Percentiles rank a stretch among this genome's conserved stretches.
These are phyloP conservation scores for Aix galericulata DNA, from an alignment of 2,113 vertebrate species.

Conservation along the genomic window DNA sequence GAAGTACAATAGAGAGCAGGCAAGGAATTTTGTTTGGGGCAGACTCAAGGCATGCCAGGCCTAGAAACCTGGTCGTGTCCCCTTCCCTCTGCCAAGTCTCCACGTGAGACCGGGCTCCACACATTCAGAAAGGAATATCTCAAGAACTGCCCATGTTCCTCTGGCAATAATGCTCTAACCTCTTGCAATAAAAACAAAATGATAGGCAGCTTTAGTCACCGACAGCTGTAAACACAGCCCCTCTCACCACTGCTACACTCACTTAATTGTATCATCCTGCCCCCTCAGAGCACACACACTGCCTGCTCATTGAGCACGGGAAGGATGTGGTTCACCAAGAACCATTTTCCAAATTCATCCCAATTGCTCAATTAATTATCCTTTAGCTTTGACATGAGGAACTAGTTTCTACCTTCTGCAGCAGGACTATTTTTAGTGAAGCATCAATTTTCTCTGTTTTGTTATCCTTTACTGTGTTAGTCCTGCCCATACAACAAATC, in stretches of 20 bases:
- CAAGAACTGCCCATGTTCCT: not conserved
- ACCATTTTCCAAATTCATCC: conserved; percentile 53
- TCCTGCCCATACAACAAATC: conserved; percentile 60
- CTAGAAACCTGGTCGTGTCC: accelerated
- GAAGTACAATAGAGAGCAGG: not conserved
- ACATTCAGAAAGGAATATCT: not conserved
- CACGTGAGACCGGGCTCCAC: not conserved
- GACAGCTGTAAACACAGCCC: not conserved
- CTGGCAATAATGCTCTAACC: not conserved
- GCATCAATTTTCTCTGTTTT: conserved; percentile 37
- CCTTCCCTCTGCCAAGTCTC: not conserved
- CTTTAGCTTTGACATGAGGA: conserved; percentile 58
- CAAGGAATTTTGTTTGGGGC: not conserved
- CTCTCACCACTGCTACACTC: not conserved
- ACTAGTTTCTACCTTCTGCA: conserved; percentile 63
- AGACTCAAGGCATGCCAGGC: not conserved
- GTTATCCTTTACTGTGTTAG: conserved; percentile 25
- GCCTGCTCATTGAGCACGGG: not conserved
- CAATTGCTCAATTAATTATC: conserved; percentile 71
- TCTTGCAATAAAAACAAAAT: not conserved
- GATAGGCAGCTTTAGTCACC: not conserved
- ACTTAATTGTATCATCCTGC: not conserved
- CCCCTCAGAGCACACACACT: not conserved
- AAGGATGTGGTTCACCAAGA: conserved; percentile 75
- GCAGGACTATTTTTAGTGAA: conserved; percentile 63